Evolutionary conservation across 2,888 invertebrate genomes (phyloP), one percentile per base, ranked within the genome.

Genomic region (Nomada fabriciana): DNA sequence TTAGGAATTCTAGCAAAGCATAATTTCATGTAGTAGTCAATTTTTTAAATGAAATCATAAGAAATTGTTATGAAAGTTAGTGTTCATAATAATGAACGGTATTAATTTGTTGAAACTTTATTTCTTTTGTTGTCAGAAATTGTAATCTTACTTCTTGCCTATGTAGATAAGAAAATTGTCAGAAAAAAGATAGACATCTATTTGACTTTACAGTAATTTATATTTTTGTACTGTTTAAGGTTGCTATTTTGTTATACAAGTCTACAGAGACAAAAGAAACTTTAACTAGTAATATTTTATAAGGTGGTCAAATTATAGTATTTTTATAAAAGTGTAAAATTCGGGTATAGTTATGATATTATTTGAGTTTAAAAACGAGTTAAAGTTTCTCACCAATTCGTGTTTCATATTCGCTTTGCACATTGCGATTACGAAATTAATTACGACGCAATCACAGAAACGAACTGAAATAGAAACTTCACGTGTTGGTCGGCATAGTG

Each of bases 401-500:
- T 76, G 59, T 72, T 65, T 76, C 52, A 53, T 65, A 63, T 55
- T 68, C 20, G 50, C 25, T 75, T 57, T 68, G n/a, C 63, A 76
- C 74, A 78, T 78, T 65, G 57, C 42, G 42, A 64, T 59, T 69
- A 57, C 18, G 57, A 42, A 52, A 74, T 74, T 69, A 69, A 69
- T 79, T 76, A 64, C 20, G 57, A 64, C 20, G 52, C 18, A 20
- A 61, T 42, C 13, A 36, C 20, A 50, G 20, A 4, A 20, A n/a
- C n/a, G 47, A 50, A 68, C 36, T 55, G 69, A 61, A 15, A 57
- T 79, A n/a, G 50, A 69, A 53, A 69, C 60, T 69, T 63, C 43
- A n/a, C n/a, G 57, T 29, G 25, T 55, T 47, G 3, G 11, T 47
- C 15, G 15, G 47, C 15, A 55, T 29, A 43, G 29, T 67, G 25